Evolutionary conservation across 2,113 vertebrate genomes (phyloP).

Genomic region (Aphyosemion australe): DNA sequence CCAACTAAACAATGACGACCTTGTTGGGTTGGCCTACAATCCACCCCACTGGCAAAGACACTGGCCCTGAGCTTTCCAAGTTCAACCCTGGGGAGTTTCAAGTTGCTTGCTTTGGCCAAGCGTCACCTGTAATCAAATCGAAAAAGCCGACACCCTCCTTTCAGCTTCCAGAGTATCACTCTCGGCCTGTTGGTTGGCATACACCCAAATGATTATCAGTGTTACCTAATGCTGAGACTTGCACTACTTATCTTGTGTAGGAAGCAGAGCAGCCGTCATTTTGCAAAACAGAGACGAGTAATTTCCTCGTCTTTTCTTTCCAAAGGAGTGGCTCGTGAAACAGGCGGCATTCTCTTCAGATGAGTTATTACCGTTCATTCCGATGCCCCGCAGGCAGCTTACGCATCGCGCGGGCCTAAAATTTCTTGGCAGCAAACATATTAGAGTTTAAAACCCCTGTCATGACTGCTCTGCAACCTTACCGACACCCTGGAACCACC

Average conservation of each 20-base stretch:
- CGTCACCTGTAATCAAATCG: conserved; percentile 53
- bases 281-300: conserved; percentile 39
- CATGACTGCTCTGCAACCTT: conserved; percentile 59
- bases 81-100: conserved; percentile 26
- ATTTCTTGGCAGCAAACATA: conserved; percentile 62
- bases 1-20: conserved; percentile 50
- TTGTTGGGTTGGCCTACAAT: conserved; percentile 49
- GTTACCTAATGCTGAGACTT: conserved; percentile 15
- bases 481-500: conserved; percentile 58
- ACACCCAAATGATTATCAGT: conserved; percentile 1
- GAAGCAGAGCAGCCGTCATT: conserved; percentile 36
- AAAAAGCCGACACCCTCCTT: conserved; percentile 43
- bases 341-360: conserved; percentile 27
- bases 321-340: conserved; percentile 41
- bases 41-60: conserved; percentile 31
- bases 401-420: conserved; percentile 31
- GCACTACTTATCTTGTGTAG: conserved; percentile 5
- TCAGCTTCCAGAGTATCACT: conserved; percentile 16
- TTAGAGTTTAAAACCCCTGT: conserved; percentile 56
- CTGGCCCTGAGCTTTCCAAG: conserved; percentile 39
- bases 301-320: conserved; percentile 41
- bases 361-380: conserved; percentile 47
- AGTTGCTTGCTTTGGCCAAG: conserved; percentile 51
- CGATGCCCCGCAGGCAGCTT: conserved; percentile 42
- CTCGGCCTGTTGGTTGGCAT: neutral